A percentile compares a stretch with the other conserved stretches of the same genome.
Evolutionary conservation across 2,113 vertebrate species (phyloP).

Genomic region (Salminus brasiliensis): DNA sequence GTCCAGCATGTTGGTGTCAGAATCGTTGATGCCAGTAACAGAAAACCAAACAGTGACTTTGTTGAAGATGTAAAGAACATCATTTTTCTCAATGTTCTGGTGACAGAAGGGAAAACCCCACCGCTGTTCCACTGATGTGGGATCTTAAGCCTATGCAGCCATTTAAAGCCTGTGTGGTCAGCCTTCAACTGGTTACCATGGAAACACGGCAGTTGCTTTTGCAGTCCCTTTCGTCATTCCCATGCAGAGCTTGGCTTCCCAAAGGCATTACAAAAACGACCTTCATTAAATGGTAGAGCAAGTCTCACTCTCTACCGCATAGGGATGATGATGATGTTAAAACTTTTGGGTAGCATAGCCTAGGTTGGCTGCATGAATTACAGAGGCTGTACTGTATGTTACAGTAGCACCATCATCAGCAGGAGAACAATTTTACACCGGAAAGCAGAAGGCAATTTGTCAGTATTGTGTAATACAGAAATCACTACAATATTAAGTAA

Average conservation of each 20-base stretch:
- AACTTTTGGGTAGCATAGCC: not conserved
- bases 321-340: not conserved
- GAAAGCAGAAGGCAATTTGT: not conserved
- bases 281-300: constrained; percentile 17
- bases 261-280: constrained; percentile 32
- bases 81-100: not conserved
- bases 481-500: not conserved
- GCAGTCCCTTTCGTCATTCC: constrained; percentile 60
- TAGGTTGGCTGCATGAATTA: not conserved
- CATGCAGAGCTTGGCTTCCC: constrained; percentile 65
- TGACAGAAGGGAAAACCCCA: constrained; percentile 28
- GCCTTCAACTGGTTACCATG: constrained; percentile 52
- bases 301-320: not conserved
- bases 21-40: not conserved
- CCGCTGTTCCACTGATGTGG: constrained; percentile 3
- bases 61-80: not conserved
- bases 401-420: not conserved
- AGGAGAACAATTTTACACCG: not conserved
- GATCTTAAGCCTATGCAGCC: constrained; percentile 40
- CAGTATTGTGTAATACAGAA: not conserved
- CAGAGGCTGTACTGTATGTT: not conserved
- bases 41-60: not conserved
- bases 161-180: constrained; percentile 38
- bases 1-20: not conserved
- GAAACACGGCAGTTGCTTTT: constrained; percentile 52